phyloP scores from a whole-genome alignment of 2,113 vertebrate species.

The Melanostigma gelatinosum region DNA sequence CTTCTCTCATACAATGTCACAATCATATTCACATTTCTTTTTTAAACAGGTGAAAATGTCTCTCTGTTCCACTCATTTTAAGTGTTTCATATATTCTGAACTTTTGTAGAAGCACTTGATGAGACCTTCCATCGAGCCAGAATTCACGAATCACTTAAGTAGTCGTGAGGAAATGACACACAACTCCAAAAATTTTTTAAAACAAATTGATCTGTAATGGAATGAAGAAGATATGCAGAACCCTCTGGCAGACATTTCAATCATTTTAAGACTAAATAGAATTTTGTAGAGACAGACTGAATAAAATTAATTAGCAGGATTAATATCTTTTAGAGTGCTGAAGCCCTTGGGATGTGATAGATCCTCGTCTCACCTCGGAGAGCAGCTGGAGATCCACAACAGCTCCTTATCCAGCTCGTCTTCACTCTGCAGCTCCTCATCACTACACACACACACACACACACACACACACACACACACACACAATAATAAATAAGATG shows the following conservation, averaged over 20 bases:
- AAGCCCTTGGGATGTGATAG: conserved; percentile 1
- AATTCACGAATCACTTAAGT: background rate
- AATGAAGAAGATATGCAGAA: background rate
- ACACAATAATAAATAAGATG: conserved; percentile 39
- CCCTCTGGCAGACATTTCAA: background rate
- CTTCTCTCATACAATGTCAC: conserved; percentile 9
- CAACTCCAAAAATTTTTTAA: background rate
- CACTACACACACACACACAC: conserved; percentile 74
- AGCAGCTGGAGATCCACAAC: conserved; percentile 97
- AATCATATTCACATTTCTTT: background rate
- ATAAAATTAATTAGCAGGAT: background rate
- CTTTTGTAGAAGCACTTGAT: background rate
- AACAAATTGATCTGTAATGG: conserved; percentile 4
- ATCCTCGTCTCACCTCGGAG: conserved; percentile 89
- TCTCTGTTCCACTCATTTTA: background rate
- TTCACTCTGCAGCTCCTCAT: conserved; percentile 91
- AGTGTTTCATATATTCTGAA: background rate
- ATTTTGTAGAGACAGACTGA: background rate
- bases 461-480: conserved; percentile 37
- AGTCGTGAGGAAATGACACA: background rate
- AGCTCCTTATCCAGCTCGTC: conserved; percentile 97
- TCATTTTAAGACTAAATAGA: conserved; percentile 20
- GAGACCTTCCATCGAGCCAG: background rate
- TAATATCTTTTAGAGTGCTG: conserved; percentile 21
- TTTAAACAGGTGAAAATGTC: background rate